Base-by-base conservation (phyloP, 2,888 invertebrate species). In the Theodoxus fluviatilis region DNA sequence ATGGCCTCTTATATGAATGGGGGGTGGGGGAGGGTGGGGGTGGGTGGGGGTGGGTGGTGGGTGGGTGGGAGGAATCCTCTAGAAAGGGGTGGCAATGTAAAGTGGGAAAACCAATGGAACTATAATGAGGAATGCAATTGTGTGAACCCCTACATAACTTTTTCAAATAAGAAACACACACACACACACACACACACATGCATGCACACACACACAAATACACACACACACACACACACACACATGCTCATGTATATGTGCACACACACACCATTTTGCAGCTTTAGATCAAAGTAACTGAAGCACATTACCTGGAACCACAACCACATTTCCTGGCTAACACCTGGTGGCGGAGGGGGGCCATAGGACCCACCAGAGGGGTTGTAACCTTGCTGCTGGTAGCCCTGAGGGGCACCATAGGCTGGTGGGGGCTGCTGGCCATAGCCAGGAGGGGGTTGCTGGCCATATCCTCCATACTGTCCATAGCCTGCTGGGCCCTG, bases 231-330 rank as follows among this genome's bases (percentile, higher is more conserved):
- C 31, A 28, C 4, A 9, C 12, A 1, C 12, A 28, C 7, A 28
- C 4, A 25, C 1, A 3, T 38, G n/a, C 6, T n/a, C 22, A 15
- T 9, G 7, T 47, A 1, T 9, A 3, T 4, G 33, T 6, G 12
- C 38, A 38, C 28, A 61, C 28, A 28, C n/a, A 25, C 2, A 25
- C 31, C 25, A 6, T n/a, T n/a, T 2, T 22, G n/a, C 68, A 22
- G 12, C 22, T 15, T n/a, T 0, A 3, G 49, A 33, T 15, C 9
- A 31, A 9, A 33, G 31, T 28, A 35, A 35, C n/a, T n/a, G n/a
- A n/a, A n/a, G n/a, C n/a, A n/a, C n/a, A n/a, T 70, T 71, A 85
- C 85, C 81, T 82, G 82, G 75, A 87, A 87, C 86, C 85, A 86
- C n/a, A 79, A 75, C 86, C 85, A 86, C 0, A 86, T 68, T 47